Conservation (phyloP, 2,888 invertebrate genomes). For the Lamellibrachia columna region DNA sequence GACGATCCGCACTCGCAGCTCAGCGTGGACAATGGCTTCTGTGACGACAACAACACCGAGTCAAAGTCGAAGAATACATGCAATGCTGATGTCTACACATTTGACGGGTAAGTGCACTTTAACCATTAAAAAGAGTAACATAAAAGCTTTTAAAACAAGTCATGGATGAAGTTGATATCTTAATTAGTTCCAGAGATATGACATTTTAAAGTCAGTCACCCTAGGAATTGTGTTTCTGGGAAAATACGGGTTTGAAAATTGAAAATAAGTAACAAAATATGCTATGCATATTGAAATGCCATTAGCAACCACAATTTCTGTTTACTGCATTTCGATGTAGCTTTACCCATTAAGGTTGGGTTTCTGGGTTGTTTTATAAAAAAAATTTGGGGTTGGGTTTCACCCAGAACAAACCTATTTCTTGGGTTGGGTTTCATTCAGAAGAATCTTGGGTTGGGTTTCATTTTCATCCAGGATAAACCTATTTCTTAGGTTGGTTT, state of each 20-base stretch:
- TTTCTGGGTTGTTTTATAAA: too few species aligned
- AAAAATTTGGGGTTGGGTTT: too few species aligned
- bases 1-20: slow-evolving; percentile 27
- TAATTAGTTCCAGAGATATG: not conserved
- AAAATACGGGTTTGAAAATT: slow-evolving; percentile 27
- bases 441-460: too few species aligned
- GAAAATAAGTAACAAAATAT: not conserved
- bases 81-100: not conserved
- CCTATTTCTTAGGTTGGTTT: too few species aligned
- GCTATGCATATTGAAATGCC: too few species aligned
- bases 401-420: too few species aligned
- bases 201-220: slow-evolving; percentile 47
- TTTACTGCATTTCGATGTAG: too few species aligned
- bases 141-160: not conserved
- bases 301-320: too few species aligned
- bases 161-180: not conserved
- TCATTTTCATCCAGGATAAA: too few species aligned
- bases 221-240: slow-evolving; percentile 57
- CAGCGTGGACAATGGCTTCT: not conserved
- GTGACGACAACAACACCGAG: not conserved
- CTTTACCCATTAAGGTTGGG: too few species aligned
- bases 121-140: too few species aligned
- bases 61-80: not conserved
- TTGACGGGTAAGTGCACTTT: not conserved
- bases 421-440: too few species aligned